Conservation (phyloP, 2,113 vertebrate genomes). For the Brachyistius frenatus region DNA sequence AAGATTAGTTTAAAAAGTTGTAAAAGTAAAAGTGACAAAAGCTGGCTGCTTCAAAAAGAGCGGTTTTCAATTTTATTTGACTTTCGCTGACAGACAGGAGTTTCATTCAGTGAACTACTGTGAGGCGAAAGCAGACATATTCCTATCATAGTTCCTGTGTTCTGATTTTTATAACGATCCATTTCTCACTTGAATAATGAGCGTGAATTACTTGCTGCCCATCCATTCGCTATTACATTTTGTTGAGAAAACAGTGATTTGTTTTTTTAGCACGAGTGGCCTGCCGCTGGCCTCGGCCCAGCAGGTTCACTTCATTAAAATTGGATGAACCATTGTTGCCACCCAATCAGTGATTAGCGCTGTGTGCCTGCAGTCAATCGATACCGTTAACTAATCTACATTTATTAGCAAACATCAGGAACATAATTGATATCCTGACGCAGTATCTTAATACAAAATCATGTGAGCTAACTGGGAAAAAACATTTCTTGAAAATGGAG, state of each 20-base stretch:
- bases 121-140: too few species aligned
- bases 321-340: slow-evolving; percentile 2
- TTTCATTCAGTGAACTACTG: too few species aligned
- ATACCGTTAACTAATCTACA: slow-evolving; percentile 19
- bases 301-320: slow-evolving; percentile 42
- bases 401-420: slow-evolving; percentile 34
- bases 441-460: slow-evolving; percentile 15
- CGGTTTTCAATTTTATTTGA: too few species aligned
- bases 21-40: background rate
- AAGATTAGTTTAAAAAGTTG: background rate
- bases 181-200: background rate
- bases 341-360: background rate
- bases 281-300: background rate
- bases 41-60: background rate
- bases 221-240: background rate
- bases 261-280: background rate
- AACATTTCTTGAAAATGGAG: background rate
- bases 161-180: background rate
- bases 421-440: background rate
- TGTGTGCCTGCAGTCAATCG: background rate
- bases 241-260: slow-evolving; percentile 33
- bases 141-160: background rate
- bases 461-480: background rate
- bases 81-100: too few species aligned
- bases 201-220: background rate